A percentile compares a stretch with the other conserved stretches of the same genome.
phyloP scores from a whole-genome alignment of 1,140 invertebrate species.

The Periplaneta americana region DNA sequence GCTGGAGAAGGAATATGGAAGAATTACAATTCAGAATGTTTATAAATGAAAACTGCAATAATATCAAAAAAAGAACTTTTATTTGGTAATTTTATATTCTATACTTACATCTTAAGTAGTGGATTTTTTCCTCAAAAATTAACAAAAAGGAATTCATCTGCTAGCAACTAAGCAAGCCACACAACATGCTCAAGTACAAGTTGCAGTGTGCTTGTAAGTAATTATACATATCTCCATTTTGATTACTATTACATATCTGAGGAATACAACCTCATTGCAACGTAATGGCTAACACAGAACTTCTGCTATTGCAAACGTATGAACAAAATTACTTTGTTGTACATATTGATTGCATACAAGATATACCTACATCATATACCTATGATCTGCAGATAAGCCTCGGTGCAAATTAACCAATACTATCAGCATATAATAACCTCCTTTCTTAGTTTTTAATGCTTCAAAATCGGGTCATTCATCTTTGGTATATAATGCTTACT shows the following conservation, averaged over 20 bases:
- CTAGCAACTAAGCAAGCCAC: not conserved
- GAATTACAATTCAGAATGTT: too few relatives aligned
- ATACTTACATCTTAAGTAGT: not conserved
- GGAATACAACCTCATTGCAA: not conserved
- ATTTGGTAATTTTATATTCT: not conserved
- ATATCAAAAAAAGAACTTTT: not conserved
- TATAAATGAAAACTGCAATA: too few relatives aligned
- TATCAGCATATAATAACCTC: too few relatives aligned
- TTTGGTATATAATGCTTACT: too few relatives aligned
- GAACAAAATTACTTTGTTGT: not conserved
- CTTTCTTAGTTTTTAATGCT: too few relatives aligned
- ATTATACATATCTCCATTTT: too few relatives aligned
- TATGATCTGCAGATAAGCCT: too few relatives aligned
- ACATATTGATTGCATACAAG: too few relatives aligned
- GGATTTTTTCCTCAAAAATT: not conserved
- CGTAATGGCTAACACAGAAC: not conserved
- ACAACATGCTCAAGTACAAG: not conserved
- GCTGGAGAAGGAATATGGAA: too few relatives aligned
- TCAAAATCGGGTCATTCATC: too few relatives aligned
- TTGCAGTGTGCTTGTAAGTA: not conserved
- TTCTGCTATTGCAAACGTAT: not conserved
- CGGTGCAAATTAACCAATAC: too few relatives aligned
- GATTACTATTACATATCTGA: not conserved
- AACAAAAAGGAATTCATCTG: not conserved
- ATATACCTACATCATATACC: too few relatives aligned